Evolutionary conservation across 2,113 vertebrate species (phyloP), one percentile per base, ranked within the genome.

Genomic region (Redunca redunca): DNA sequence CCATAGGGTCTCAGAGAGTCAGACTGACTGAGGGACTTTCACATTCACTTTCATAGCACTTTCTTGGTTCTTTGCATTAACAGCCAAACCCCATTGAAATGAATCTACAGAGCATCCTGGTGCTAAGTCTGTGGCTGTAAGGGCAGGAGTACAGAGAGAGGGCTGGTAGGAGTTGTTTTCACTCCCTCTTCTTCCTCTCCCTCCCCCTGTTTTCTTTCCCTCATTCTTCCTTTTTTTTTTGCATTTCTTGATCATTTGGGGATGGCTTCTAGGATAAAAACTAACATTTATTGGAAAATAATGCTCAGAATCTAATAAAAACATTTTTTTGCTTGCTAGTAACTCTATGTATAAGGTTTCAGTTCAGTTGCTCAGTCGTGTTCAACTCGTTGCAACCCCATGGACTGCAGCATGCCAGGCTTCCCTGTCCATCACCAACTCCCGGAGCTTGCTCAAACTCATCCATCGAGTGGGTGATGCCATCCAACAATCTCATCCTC

Each of bases 281-380:
- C 64, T 62, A 93, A 67, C 6, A 88, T 33, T 83, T 82, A n/a
- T 50, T 93, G 91, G 46, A 97, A n/a, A 95, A 55, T 55, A 62
- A 19, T 4, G 40, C 36, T 36, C 26, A 74, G 30, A 26, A 91
- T 26, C 26, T 78, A 92, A 55, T 55, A 53, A 81, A 94, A 78
- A 77, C 15, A 82, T 16, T 84, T 71, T 71, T 94, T 58, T 7
- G 21, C 28, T 93, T 74, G 3, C 33, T 87, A 11, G 11, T 74
- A 84, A 64, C 11, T 88, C 16, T 64, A 30, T 60, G 25, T 62
- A 71, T 71, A 40, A 71, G 10, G n/a, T 71, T 40, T 40, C 67
- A 40, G 5, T 71, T 71, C 67, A 71, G 67, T 40, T 71, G 10
- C n/a, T 40, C n/a, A 12, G 21, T 71, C 5, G 5, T 71, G 67